These are phyloP conservation scores for Tricholaema leucomelas DNA, from an alignment of 2,113 vertebrate genomes.

Conservation along the genomic window DNA sequence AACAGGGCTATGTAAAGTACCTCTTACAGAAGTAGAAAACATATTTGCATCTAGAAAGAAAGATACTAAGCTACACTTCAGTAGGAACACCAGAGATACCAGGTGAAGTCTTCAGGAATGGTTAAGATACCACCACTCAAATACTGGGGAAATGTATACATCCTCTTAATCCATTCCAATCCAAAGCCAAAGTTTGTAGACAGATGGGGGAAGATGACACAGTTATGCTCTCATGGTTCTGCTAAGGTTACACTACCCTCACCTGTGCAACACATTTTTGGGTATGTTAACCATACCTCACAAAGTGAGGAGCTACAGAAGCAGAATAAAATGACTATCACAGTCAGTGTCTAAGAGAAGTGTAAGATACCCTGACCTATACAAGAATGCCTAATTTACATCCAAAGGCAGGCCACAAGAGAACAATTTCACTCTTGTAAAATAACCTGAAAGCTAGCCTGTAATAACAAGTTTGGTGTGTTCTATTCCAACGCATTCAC, in stretches of 20 bases:
- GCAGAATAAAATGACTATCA: background rate
- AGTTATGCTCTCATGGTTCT: background rate
- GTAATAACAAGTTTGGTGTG: background rate
- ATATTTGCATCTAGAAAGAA: background rate
- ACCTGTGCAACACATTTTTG: background rate
- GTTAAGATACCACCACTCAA: background rate
- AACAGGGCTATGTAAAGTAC: background rate
- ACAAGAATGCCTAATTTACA: accelerated
- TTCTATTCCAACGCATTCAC: background rate
- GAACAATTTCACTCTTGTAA: background rate
- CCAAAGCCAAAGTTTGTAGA: background rate
- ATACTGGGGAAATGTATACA: background rate
- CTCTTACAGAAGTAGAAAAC: background rate
- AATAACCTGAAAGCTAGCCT: background rate
- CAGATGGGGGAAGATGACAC: background rate
- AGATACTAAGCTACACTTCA: background rate
- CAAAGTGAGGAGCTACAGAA: background rate
- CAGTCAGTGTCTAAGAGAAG: background rate
- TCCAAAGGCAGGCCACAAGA: background rate
- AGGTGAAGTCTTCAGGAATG: background rate
- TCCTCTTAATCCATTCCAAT: background rate
- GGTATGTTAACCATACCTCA: background rate
- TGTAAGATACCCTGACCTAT: background rate
- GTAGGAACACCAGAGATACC: background rate
- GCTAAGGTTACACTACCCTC: background rate